phyloP scores from a whole-genome alignment of 2,888 invertebrate species.

The Anagyrus pseudococci region DNA sequence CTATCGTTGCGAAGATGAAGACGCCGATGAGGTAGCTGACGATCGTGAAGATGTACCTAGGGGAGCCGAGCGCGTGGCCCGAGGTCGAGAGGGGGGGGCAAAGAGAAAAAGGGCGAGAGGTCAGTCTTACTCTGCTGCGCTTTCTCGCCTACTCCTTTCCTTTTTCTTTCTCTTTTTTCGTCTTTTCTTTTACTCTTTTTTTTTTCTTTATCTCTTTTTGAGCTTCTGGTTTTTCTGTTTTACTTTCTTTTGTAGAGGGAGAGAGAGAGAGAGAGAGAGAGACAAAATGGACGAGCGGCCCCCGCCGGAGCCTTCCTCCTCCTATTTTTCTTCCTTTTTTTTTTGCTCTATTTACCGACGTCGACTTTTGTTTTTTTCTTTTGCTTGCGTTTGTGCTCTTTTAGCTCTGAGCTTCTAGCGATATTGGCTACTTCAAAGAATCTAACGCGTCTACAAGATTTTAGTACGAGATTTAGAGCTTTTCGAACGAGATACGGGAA shows the following conservation, averaged over 20 bases:
- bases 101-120: slow-evolving; percentile 39
- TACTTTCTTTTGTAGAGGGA: no score
- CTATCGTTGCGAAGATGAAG: slow-evolving; percentile 97
- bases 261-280: no score
- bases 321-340: slow-evolving; percentile 34
- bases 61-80: slow-evolving; percentile 50
- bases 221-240: no score
- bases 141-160: slow-evolving; percentile 9
- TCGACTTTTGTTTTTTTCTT: background rate
- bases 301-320: slow-evolving; percentile 60
- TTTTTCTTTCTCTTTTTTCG: slow-evolving; percentile 5
- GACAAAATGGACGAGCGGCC: slow-evolving; percentile 56
- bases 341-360: slow-evolving; percentile 3
- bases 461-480: no score
- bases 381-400: background rate
- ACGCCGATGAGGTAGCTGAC: slow-evolving; percentile 96
- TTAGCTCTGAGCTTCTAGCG: background rate
- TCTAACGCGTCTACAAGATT: no score
- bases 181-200: slow-evolving; percentile 3
- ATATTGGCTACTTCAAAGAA: no score
- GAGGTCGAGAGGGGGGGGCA: slow-evolving; percentile 34
- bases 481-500: no score
- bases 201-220: background rate
- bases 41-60: slow-evolving; percentile 95
- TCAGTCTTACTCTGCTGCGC: slow-evolving; percentile 49